A percentile compares a stretch with the other conserved stretches of the same genome.
Conservation (phyloP, 2,888 invertebrate genomes). For the Sympetrum striolatum region DNA sequence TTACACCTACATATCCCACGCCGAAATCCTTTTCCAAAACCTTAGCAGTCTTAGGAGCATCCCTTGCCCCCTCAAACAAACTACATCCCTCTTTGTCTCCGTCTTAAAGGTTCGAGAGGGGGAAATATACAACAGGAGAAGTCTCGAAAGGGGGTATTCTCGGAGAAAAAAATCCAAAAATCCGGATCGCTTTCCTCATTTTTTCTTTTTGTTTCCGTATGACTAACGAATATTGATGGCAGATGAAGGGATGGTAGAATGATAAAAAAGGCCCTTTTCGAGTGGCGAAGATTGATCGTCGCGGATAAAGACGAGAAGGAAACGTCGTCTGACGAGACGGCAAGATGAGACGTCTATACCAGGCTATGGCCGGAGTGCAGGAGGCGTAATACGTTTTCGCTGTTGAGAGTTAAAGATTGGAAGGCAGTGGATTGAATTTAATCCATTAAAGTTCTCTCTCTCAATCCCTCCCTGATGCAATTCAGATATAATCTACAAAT, state of each 20-base stretch:
- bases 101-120: background rate
- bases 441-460: background rate
- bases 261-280: background rate
- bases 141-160: background rate
- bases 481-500: no score
- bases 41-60: no score
- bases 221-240: background rate
- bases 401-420: background rate
- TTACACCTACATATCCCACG: no score
- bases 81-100: background rate
- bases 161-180: background rate
- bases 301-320: conserved; percentile 4
- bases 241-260: background rate
- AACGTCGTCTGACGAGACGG: conserved; percentile 14
- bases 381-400: background rate
- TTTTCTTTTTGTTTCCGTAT: background rate
- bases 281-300: conserved; percentile 33
- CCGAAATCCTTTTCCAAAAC: no score
- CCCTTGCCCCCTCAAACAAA: background rate
- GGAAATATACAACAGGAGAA: background rate
- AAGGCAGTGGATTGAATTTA: background rate
- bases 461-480: no score
- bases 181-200: background rate
- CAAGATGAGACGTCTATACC: background rate
- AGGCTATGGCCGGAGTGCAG: background rate